Evolutionary conservation across 2,797 vertebrate species (phyloP), one percentile per base, ranked within the genome.

Genomic region (Austrolebias charrua): DNA sequence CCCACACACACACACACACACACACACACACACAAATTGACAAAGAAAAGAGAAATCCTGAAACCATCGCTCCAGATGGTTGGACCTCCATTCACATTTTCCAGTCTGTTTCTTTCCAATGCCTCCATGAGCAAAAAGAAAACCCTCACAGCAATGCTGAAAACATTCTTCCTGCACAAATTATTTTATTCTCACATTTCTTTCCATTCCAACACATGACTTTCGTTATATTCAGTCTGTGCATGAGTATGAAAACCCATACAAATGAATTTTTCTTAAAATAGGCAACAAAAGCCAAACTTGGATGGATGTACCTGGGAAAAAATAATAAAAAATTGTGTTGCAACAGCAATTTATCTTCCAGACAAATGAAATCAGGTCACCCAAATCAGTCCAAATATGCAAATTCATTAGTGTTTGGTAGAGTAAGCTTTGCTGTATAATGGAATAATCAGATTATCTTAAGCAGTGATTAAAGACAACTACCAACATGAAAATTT

Each of bases 41-140:
- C 63, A 35, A 29, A 68, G 28, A 50, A 40, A 78, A 20, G 65
- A 59, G 45, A 48, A 47, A 48, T 20, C 44, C 28, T 20, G 2
- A 29, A 19, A 15, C 42, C 18, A 45, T 53, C 1, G 77, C 82
- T 78, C 84, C 87, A 88, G 88, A 90, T 79, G 88, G 85, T 69
- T 71, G 84, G 68, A 65, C 61, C 64, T 82, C 80, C 69, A 82
- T 89, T 90, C 84, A 69, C 63, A 56, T 71, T 84, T 86, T 82
- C 66, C 74, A 83, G 79, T 69, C 63, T 28, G 80, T 83, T 84
- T 75, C 79, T 54, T 84, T 64, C 83, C 51, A 87, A 80, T 74
- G 84, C 79, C 83, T 87, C 83, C 71, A 75, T 86, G 82, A 83
- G 54, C 86, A 83, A 83, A 83, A 83, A 85, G 73, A 88, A 89